phyloP scores from a whole-genome alignment of 2,113 vertebrate genomes.

The Prionailurus bengalensis region DNA sequence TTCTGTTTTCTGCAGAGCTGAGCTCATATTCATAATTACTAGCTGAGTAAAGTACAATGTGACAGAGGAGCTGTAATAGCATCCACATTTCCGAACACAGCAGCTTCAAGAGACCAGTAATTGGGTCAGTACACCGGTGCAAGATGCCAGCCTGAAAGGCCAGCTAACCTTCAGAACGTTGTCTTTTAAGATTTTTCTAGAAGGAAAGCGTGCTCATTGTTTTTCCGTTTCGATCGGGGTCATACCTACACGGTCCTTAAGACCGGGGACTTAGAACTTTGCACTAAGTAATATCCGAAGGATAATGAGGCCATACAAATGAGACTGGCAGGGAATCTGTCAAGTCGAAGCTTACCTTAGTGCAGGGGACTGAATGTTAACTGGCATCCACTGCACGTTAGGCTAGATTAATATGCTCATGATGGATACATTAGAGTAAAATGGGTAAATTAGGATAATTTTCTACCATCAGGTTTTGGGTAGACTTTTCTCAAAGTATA shows the following conservation, averaged over 20 bases:
- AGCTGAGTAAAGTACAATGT: slow-evolving; percentile 27
- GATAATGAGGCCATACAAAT: neutral
- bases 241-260: neutral
- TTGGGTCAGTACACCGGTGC: neutral
- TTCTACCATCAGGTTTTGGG: neutral
- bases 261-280: neutral
- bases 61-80: slow-evolving; percentile 30
- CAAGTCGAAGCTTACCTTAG: neutral
- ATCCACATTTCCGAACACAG: slow-evolving; percentile 15
- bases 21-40: slow-evolving; percentile 36
- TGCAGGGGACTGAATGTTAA: neutral
- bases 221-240: neutral
- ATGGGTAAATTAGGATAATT: neutral
- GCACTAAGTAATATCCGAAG: neutral
- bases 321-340: neutral
- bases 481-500: neutral
- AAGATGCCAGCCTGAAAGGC: neutral
- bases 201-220: neutral
- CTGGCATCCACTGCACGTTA: neutral
- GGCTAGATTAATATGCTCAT: neutral
- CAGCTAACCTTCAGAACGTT: neutral
- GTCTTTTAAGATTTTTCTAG: neutral
- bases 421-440: neutral
- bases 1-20: slow-evolving; percentile 57
- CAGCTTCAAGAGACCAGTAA: slow-evolving; percentile 42